phyloP scores from a whole-genome alignment of 2,113 vertebrate genomes.

The Cercopithecus mona region DNA sequence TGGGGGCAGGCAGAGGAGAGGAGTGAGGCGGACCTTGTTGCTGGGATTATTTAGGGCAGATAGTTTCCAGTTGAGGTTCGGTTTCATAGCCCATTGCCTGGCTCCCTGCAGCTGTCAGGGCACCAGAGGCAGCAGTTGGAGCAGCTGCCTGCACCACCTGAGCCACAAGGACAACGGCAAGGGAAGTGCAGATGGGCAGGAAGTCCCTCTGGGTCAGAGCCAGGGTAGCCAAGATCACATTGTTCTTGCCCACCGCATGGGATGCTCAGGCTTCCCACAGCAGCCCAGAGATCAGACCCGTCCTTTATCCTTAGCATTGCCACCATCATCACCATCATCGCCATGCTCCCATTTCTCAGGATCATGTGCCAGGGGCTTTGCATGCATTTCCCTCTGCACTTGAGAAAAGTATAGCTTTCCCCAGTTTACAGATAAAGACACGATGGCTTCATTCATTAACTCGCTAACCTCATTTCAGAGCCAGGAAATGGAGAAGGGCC shows the following conservation, averaged over 20 bases:
- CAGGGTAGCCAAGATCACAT: neutral
- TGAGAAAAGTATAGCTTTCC: neutral
- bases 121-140: constrained; percentile 48
- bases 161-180: constrained; percentile 54
- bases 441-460: neutral
- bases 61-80: constrained; percentile 36
- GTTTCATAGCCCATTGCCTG: constrained; percentile 28
- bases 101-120: constrained; percentile 26
- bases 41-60: neutral
- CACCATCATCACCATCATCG: neutral
- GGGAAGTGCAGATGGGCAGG: constrained; percentile 68
- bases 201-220: constrained; percentile 58
- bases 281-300: neutral
- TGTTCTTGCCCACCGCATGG: neutral
- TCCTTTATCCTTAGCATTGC: neutral
- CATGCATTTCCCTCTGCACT: neutral
- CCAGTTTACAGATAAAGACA: neutral
- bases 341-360: accelerated
- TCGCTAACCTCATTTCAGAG: neutral
- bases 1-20: neutral
- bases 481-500: neutral
- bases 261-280: neutral
- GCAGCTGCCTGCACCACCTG: constrained; percentile 57
- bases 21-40: neutral
- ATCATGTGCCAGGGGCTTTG: neutral